Evolutionary conservation across 2,888 invertebrate genomes (phyloP).

Genomic region (Xylota segnis): DNA sequence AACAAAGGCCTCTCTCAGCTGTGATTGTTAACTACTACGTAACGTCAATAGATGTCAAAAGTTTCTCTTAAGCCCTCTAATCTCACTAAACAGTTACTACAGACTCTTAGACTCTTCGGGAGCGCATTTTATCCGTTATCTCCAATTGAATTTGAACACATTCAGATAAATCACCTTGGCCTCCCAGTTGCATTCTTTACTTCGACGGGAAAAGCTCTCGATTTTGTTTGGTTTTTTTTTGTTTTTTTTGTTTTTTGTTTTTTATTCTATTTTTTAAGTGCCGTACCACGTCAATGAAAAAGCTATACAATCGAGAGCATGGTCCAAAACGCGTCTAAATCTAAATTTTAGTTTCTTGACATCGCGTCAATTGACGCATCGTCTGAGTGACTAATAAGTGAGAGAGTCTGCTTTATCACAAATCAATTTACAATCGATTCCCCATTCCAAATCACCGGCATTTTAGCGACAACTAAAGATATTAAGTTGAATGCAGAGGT

Average conservation of each 20-base stretch:
- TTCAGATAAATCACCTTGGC: constrained; percentile 26
- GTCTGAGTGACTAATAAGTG: constrained; percentile 11
- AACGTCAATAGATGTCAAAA: not conserved
- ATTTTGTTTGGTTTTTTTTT: not conserved
- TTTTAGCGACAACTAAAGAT: constrained; percentile 6
- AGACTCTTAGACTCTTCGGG: not conserved
- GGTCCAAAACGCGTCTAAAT: constrained; percentile 26
- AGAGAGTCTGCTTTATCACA: not conserved
- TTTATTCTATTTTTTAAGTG: not conserved
- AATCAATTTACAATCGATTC: not conserved
- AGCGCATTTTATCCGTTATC: constrained; percentile 7
- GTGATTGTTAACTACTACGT: not conserved
- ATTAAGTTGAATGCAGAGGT: constrained; percentile 1
- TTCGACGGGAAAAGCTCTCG: constrained; percentile 18
- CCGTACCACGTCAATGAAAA: constrained; percentile 43
- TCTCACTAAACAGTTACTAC: not conserved
- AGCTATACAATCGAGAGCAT: constrained; percentile 21
- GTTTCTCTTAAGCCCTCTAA: not conserved
- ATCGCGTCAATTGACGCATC: constrained; percentile 21
- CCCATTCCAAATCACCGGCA: not conserved
- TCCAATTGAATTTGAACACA: not conserved
- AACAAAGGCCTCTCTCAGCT: not conserved
- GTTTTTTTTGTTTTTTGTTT: constrained; percentile 8
- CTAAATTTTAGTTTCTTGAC: constrained; percentile 17
- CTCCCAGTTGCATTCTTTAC: constrained; percentile 26